Evolutionary conservation across 1,140 invertebrate genomes (phyloP), one percentile per base, ranked within the genome.

Genomic region (Drosophila murphyi): DNA sequence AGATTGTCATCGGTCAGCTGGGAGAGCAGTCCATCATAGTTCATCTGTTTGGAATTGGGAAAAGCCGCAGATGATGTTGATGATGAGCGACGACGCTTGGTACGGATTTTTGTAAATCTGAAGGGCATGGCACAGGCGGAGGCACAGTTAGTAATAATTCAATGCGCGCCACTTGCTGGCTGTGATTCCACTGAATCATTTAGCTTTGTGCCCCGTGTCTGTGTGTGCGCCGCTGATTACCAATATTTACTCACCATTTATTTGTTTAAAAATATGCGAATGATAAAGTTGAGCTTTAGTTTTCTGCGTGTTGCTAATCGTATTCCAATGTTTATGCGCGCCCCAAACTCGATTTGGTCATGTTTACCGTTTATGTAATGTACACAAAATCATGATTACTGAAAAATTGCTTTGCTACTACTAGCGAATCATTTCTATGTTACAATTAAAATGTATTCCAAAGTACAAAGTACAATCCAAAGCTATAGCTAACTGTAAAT

Each of bases 1-100:
- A 92, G 76, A 68, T 92, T 92, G 28, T 92, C 91, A 29, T 92
- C 91, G 61, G 91, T 91, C 76, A 92, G 76, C 88, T 92, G 81
- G 37, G 91, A 90, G 43, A 92, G 80, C 28, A 92, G 70, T 55
- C 79, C 88, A 78, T 92, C 91, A 91, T 92, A 92, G 88, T 91
- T 92, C 91, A 92, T 92, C 90, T 92, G 87, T 56, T 72, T 67
- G 43, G 64, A 28, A 56, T 78, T 59, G 20, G 67, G 35, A 47
- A 64, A 76, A 31, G 52, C 64, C 41, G 59, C 47, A 48, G 76
- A 83, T 20, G 20, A 20, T 20, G 20, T 20, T 20, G 20, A 20
- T 20, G 20, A 20, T 54, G 80, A 78, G 54, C 80, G 59, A 62
- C 85, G 76, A 51, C 80, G 80, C 83, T 88, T 88, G 83, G 80